A percentile compares a stretch with the other conserved stretches of the same genome.
phyloP scores from a whole-genome alignment of 2,888 invertebrate species.

The Drosophila falleni region DNA sequence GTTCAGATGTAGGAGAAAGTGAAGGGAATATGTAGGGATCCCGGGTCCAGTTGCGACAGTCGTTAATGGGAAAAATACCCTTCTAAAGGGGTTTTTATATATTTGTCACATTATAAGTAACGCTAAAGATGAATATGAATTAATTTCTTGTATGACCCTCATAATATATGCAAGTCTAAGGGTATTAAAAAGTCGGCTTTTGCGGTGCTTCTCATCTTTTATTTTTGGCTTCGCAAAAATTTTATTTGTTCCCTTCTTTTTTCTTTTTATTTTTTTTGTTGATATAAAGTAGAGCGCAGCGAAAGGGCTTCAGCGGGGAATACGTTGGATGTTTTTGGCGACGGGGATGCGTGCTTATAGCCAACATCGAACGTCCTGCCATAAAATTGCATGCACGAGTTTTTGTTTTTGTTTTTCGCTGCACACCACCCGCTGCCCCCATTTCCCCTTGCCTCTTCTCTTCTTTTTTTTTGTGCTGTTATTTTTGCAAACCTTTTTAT shows the following conservation, averaged over 20 bases:
- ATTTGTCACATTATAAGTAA: neutral
- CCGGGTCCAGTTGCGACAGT: slow-evolving; percentile 42
- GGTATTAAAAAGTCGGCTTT: slow-evolving; percentile 7
- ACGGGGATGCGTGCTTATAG: slow-evolving; percentile 49
- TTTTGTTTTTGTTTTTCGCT: slow-evolving; percentile 14
- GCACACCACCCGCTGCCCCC: neutral
- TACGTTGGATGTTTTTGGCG: slow-evolving; percentile 37
- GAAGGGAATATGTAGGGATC: neutral
- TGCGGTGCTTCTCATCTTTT: neutral
- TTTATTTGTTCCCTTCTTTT: slow-evolving; percentile 1
- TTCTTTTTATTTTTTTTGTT: slow-evolving; percentile 19
- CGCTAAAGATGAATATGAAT: neutral
- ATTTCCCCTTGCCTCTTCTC: neutral
- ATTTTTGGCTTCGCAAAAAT: slow-evolving; percentile 31
- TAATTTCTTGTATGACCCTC: neutral
- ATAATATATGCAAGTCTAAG: neutral
- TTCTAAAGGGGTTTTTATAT: neutral
- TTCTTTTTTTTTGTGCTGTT: slow-evolving; percentile 34
- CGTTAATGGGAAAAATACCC: slow-evolving; percentile 68
- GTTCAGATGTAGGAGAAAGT: neutral
- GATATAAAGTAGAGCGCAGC: slow-evolving; percentile 20
- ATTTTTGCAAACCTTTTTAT: slow-evolving; percentile 49
- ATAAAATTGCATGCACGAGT: slow-evolving; percentile 74
- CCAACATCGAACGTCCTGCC: slow-evolving; percentile 70
- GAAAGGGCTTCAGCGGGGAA: slow-evolving; percentile 32